Evolutionary conservation across 2,888 invertebrate genomes (phyloP).

Genomic region (Agrenia bidenticulata): DNA sequence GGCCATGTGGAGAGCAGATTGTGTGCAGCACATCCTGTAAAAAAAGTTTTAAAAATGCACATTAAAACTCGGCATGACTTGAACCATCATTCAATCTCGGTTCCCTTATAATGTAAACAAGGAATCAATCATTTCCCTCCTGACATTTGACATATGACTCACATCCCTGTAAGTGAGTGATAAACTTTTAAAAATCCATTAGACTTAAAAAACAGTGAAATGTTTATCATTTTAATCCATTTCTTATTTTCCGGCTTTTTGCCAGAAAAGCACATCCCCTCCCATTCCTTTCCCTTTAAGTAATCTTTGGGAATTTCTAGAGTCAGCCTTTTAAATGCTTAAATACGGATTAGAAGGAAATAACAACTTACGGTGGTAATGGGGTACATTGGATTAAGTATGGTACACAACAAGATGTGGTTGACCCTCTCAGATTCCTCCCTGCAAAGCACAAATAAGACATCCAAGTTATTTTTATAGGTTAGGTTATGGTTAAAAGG

Average conservation of each 20-base stretch:
- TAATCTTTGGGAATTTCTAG: background rate
- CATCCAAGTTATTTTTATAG: slow-evolving; percentile 1
- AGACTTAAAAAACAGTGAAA: background rate
- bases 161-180: background rate
- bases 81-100: background rate
- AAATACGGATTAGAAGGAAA: slow-evolving; percentile 5
- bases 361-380: slow-evolving; percentile 89
- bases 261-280: background rate
- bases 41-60: slow-evolving; percentile 54
- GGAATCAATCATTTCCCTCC: slow-evolving; percentile 38
- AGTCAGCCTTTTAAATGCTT: background rate
- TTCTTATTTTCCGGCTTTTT: background rate
- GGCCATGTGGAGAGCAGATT: slow-evolving; percentile 91
- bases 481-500: slow-evolving; percentile 3
- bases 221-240: background rate
- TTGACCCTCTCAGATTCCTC: slow-evolving; percentile 82
- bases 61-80: background rate
- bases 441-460: slow-evolving; percentile 60
- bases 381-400: slow-evolving; percentile 97
- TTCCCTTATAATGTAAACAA: slow-evolving; percentile 30
- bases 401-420: slow-evolving; percentile 94
- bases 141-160: background rate
- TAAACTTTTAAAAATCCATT: slow-evolving; percentile 6
- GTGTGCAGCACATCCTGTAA: slow-evolving; percentile 98
- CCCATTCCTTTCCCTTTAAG: background rate